Evolutionary conservation across 1,140 invertebrate species (phyloP).

Genomic region (Bacillus rossius): DNA sequence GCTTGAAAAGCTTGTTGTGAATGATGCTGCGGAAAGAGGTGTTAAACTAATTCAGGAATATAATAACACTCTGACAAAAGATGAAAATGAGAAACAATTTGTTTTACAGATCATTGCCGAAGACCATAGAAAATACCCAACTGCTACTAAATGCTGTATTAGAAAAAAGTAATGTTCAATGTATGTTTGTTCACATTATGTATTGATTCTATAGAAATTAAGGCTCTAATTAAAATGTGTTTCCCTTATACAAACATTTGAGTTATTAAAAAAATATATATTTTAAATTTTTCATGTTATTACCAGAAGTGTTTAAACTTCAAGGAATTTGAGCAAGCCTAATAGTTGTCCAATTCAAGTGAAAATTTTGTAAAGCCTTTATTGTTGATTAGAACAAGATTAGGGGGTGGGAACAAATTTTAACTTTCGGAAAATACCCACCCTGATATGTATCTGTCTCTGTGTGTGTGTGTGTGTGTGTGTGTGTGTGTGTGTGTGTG

Average conservation of each 20-base stretch:
- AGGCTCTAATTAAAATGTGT: neutral
- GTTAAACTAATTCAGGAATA: too few relatives aligned
- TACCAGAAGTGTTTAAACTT: neutral
- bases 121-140: too few relatives aligned
- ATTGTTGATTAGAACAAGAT: neutral
- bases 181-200: neutral
- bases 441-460: too few relatives aligned
- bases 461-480: too few relatives aligned
- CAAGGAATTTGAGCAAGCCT: neutral
- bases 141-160: too few relatives aligned
- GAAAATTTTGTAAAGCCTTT: neutral
- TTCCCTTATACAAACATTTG: neutral
- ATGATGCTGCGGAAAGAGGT: slow-evolving; percentile 34
- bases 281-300: too few relatives aligned
- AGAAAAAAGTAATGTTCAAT: slow-evolving; percentile 19
- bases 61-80: too few relatives aligned
- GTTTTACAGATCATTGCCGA: too few relatives aligned
- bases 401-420: neutral
- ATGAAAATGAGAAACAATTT: too few relatives aligned
- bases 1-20: slow-evolving; percentile 22
- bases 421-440: slow-evolving; percentile 1
- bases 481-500: too few relatives aligned
- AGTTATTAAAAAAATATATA: too few relatives aligned
- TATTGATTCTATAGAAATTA: too few relatives aligned
- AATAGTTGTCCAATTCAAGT: neutral